Conservation (phyloP, 2,113 vertebrate genomes). For the Melanerpes aurifrons region DNA sequence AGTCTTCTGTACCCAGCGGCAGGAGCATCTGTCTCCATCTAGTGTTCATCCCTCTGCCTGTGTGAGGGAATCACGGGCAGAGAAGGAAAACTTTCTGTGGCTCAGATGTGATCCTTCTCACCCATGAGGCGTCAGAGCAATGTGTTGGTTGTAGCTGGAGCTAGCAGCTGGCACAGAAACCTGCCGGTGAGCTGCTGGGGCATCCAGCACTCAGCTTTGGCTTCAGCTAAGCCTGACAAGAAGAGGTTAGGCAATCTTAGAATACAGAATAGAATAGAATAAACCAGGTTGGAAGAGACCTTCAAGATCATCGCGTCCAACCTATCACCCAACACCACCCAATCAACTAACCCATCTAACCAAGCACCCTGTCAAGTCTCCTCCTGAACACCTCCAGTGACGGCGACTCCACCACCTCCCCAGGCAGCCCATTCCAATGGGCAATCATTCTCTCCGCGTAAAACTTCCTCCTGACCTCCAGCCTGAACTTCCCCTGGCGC, state of each 20-base stretch:
- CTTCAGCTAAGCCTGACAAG: neutral
- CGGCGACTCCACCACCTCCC: too few species aligned
- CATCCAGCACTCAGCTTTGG: neutral
- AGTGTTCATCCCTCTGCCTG: constrained; percentile 21
- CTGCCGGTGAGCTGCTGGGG: neutral
- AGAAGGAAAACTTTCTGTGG: neutral
- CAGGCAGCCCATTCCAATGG: too few species aligned
- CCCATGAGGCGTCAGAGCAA: neutral
- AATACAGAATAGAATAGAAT: too few species aligned
- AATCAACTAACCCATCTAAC: too few species aligned
- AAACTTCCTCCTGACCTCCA: too few species aligned
- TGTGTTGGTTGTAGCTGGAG: accelerated
- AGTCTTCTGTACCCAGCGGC: neutral
- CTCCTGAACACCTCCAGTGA: too few species aligned
- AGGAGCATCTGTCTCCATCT: constrained; percentile 72
- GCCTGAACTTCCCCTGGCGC: too few species aligned
- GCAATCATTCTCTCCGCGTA: too few species aligned
- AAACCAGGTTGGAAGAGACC: too few species aligned
- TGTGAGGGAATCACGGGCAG: neutral
- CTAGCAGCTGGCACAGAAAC: neutral
- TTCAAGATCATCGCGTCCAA: too few species aligned
- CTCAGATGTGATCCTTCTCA: neutral
- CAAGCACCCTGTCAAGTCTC: too few species aligned
- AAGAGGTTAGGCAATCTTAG: neutral
- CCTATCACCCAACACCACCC: too few species aligned